A percentile compares a stretch with the other conserved stretches of the same genome.
phyloP scores from a whole-genome alignment of 1,140 invertebrate species.

The Trypoxylus dichotomus region DNA sequence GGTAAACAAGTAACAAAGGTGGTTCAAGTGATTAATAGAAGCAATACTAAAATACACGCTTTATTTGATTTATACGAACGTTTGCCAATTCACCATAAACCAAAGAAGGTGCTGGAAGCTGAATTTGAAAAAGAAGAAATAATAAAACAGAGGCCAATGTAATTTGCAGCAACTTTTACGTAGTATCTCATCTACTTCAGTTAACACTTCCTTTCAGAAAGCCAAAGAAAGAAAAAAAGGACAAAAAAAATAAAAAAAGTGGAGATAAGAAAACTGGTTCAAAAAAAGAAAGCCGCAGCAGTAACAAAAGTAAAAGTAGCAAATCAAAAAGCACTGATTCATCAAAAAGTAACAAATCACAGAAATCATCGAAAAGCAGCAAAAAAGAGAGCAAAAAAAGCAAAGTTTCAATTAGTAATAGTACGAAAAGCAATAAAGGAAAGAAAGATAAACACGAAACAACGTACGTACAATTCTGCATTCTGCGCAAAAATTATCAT shows the following conservation, averaged over 20 bases:
- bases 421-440: slow-evolving; percentile 20
- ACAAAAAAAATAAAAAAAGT: slow-evolving; percentile 35
- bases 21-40: slow-evolving; percentile 51
- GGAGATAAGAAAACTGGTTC: slow-evolving; percentile 23
- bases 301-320: slow-evolving; percentile 27
- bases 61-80: slow-evolving; percentile 45
- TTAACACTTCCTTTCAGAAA: not conserved
- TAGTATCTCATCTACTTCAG: not conserved
- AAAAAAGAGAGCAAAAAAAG: slow-evolving; percentile 15
- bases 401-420: slow-evolving; percentile 32
- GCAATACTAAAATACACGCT: slow-evolving; percentile 43
- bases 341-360: not conserved
- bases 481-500: slow-evolving; percentile 27
- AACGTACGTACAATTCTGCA: not conserved
- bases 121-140: slow-evolving; percentile 37
- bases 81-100: slow-evolving; percentile 35
- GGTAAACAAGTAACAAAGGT: slow-evolving; percentile 43
- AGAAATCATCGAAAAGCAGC: slow-evolving; percentile 25
- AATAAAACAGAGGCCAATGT: not conserved
- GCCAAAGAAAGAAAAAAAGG: slow-evolving; percentile 28
- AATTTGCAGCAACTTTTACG: not conserved
- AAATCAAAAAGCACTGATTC: slow-evolving; percentile 15
- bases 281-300: slow-evolving; percentile 28
- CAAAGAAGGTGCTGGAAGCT: slow-evolving; percentile 26
- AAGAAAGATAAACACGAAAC: slow-evolving; percentile 6